Evolutionary conservation across 2,797 vertebrate genomes (phyloP), one percentile per base, ranked within the genome.

Genomic region (Gallinago nigripennis): DNA sequence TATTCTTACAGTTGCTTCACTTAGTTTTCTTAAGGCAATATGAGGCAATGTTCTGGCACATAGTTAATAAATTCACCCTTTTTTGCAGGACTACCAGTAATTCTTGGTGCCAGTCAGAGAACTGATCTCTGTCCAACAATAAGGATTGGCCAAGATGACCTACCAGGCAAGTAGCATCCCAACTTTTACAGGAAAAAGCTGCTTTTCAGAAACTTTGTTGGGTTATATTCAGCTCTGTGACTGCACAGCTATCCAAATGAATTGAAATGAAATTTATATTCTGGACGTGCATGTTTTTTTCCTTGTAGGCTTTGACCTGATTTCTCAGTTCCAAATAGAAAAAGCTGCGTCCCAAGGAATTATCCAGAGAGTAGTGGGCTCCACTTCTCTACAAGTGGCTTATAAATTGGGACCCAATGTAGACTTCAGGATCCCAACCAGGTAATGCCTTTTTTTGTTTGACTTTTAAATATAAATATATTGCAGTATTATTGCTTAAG

Each of bases 291-390:
- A 8, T 70, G 3, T 88, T 51, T 94, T 82, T 82, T 94, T 86
- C 68, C 66, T 82, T 85, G 25, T 81, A 99, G 98, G 99, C 25
- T 99, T 99, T 98, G 98, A 99, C 73, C 97, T 99, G 78, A 99
- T 99, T 98, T 98, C 98, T 90, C 99, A 99, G 98, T 99, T 99
- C 95, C 98, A 99, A 92, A 97, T 99, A 92, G 98, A 98, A 94
- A 98, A 98, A 95, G 98, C 99, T 94, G 98, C 98, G 60, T 98
- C 98, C 77, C 98, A 98, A 94, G 98, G 98, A 84, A 97, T 97
- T 28, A 97, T 99, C 5, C 98, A 98, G 92, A 98, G 95, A 82
- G 97, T 99, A 27, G 92, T 97, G 68, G 99, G 99, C 46, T 98
- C 98, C 46, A 98, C 98, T 82, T 88, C 98, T 80, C 95, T 98